phyloP scores from a whole-genome alignment of 1,140 invertebrate genomes.

The Agrilus planipennis region DNA sequence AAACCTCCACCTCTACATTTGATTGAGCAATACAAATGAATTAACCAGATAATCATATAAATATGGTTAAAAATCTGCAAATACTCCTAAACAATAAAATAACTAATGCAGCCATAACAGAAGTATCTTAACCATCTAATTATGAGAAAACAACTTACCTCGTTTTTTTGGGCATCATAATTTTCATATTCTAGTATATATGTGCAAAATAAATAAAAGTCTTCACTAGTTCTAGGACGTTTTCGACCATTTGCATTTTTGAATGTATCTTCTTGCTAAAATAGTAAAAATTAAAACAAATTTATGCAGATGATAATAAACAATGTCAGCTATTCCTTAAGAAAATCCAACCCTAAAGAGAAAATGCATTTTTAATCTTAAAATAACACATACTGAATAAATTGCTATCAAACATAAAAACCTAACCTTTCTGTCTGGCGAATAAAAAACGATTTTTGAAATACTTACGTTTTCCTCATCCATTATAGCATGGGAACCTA shows the following conservation, averaged over 20 bases:
- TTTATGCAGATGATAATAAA: neutral
- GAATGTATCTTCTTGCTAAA: conserved; percentile 6
- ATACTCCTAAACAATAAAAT: conserved; percentile 2
- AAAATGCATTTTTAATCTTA: neutral
- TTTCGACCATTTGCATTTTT: conserved; percentile 14
- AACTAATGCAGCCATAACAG: no score
- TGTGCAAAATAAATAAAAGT: conserved; percentile 44
- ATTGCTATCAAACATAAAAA: conserved; percentile 1
- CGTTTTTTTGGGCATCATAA: conserved; percentile 38
- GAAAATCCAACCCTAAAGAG: neutral
- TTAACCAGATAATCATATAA: neutral
- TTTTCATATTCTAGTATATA: conserved; percentile 44
- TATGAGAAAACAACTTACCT: conserved; percentile 29
- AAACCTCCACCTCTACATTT: no score
- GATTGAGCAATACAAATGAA: neutral
- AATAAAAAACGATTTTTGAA: conserved; percentile 3
- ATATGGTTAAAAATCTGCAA: conserved; percentile 2
- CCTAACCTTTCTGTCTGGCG: conserved; percentile 5
- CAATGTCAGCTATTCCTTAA: neutral
- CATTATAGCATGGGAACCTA: conserved; percentile 3
- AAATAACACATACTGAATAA: neutral
- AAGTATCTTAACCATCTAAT: neutral
- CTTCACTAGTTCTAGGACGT: conserved; percentile 38
- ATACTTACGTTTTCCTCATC: conserved; percentile 6
- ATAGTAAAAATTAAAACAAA: neutral